Conservation (phyloP, 2,888 invertebrate genomes). For the Platerodrilus igneus region DNA sequence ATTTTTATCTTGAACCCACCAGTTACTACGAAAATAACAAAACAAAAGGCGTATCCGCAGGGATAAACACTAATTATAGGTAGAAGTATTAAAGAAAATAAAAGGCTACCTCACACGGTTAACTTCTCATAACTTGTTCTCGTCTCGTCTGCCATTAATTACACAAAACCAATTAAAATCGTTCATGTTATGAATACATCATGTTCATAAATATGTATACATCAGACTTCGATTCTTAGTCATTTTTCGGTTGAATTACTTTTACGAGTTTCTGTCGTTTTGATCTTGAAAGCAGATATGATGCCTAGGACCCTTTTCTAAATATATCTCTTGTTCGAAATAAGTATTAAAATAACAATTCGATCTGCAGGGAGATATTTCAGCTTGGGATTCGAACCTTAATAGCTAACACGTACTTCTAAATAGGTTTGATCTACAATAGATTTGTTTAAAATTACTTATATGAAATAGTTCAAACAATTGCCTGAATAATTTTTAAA, state of each 20-base stretch:
- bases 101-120: conserved; percentile 26
- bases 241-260: conserved; percentile 39
- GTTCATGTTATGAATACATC: conserved; percentile 41
- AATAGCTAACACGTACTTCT: no score
- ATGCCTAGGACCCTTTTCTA: no score
- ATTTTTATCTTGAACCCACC: no score
- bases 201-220: conserved; percentile 39
- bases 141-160: conserved; percentile 32
- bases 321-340: no score
- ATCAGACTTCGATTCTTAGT: conserved; percentile 37
- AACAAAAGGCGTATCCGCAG: conserved; percentile 17
- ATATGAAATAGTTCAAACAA: no score
- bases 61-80: conserved; percentile 24
- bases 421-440: no score
- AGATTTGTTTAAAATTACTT: no score
- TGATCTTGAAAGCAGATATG: conserved; percentile 28
- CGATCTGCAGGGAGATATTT: no score
- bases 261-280: conserved; percentile 35
- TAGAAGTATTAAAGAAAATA: conserved; percentile 25
- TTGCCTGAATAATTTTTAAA: no score
- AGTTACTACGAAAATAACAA: conserved; percentile 18
- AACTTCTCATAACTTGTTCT: conserved; percentile 29
- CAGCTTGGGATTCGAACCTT: no score
- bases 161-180: conserved; percentile 41
- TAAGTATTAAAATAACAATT: no score